These are phyloP conservation scores for Trachelus troglodyta DNA, from an alignment of 2,888 invertebrate genomes.

Conservation along the genomic window DNA sequence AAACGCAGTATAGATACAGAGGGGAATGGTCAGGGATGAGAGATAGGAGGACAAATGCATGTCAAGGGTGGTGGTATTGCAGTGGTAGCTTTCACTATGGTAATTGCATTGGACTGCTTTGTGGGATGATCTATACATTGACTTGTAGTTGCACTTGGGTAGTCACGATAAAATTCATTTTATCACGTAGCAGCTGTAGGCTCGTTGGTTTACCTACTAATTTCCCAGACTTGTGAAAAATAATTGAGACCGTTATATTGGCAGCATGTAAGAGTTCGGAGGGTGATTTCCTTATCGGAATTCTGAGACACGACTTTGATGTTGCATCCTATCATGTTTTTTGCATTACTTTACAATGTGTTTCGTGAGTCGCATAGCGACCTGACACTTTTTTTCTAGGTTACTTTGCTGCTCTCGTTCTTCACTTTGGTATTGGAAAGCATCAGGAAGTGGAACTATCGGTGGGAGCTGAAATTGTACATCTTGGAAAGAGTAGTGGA, in stretches of 20 bases:
- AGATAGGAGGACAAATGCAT: neutral
- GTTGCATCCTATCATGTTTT: neutral
- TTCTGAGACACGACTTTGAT: neutral
- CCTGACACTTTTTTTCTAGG: neutral
- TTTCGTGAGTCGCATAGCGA: neutral
- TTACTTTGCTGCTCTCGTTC: neutral
- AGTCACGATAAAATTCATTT: neutral
- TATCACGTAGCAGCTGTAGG: neutral
- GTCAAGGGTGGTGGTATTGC: neutral
- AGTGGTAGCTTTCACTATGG: neutral
- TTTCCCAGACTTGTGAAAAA: neutral
- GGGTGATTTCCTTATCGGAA: neutral
- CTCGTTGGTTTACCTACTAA: neutral
- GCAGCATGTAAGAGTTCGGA: neutral
- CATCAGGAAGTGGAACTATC: neutral
- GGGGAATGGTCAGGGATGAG: neutral
- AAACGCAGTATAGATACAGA: neutral
- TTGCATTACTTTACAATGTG: neutral
- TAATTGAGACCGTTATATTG: neutral
- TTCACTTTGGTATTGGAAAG: neutral
- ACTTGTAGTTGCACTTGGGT: neutral
- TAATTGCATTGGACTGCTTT: conserved; percentile 2
- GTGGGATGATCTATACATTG: neutral
- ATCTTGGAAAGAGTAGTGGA: neutral
- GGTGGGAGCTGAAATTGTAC: neutral